Evolutionary conservation across 2,888 invertebrate species (phyloP).

Genomic region (Trichopoda pennipes): DNA sequence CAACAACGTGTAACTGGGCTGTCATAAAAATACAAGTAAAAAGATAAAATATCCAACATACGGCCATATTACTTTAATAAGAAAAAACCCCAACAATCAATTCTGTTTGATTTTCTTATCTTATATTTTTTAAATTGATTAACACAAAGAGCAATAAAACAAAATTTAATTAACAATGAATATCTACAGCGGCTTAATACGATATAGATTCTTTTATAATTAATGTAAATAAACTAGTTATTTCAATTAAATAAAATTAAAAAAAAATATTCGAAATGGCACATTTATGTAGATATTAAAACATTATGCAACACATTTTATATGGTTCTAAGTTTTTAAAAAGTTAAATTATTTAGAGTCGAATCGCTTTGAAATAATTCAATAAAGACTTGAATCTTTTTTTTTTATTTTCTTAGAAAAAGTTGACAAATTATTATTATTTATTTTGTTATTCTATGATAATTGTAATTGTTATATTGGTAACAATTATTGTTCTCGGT

Average conservation of each 20-base stretch:
- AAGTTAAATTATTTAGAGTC: too few relatives aligned
- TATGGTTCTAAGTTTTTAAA: too few relatives aligned
- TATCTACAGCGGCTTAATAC: constrained; percentile 1
- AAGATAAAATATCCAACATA: constrained; percentile 8
- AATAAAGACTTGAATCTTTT: too few relatives aligned
- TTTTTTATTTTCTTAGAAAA: too few relatives aligned
- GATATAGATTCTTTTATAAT: constrained; percentile 61
- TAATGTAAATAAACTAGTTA: constrained; percentile 36
- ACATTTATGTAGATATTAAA: too few relatives aligned
- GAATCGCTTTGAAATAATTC: too few relatives aligned
- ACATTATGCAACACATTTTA: too few relatives aligned
- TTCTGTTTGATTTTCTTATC: not conserved
- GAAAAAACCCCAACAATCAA: not conserved
- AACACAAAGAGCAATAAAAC: constrained; percentile 66
- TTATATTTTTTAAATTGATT: constrained; percentile 29
- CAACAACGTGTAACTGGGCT: constrained; percentile 21
- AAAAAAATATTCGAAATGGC: not conserved
- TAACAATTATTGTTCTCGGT: too few relatives aligned
- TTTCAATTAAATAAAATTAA: not conserved
- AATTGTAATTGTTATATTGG: too few relatives aligned
- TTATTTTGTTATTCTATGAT: too few relatives aligned
- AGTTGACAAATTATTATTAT: too few relatives aligned
- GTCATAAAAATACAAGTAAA: constrained; percentile 35
- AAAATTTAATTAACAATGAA: constrained; percentile 66
- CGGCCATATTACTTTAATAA: constrained; percentile 7